A percentile compares a stretch with the other conserved stretches of the same genome.
Conservation (phyloP, 2,113 vertebrate genomes). For the Puma concolor region DNA sequence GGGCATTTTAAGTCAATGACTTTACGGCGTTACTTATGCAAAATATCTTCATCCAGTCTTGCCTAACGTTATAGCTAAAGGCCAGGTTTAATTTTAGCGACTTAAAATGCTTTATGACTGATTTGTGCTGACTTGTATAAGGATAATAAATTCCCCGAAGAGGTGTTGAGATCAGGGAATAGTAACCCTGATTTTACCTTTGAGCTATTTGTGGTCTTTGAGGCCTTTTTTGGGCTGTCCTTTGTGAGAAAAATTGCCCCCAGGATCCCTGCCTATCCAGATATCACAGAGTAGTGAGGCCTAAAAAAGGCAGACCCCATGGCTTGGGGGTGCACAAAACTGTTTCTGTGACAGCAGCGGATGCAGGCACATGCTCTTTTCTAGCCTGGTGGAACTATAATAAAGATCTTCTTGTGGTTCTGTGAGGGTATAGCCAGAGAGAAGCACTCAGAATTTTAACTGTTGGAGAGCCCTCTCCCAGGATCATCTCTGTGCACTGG, state of each 20-base stretch:
- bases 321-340: background rate
- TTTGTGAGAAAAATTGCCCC: background rate
- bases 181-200: background rate
- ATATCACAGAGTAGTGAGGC: background rate
- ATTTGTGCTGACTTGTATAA: slow-evolving; percentile 42
- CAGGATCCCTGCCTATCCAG: background rate
- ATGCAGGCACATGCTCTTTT: background rate
- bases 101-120: slow-evolving; percentile 53
- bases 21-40: slow-evolving; percentile 49
- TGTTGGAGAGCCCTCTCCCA: background rate
- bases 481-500: background rate
- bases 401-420: background rate
- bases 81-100: slow-evolving; percentile 42
- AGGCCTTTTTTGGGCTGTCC: background rate
- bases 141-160: background rate
- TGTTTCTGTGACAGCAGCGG: background rate
- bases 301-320: background rate
- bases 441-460: background rate
- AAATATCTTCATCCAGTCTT: slow-evolving; percentile 24
- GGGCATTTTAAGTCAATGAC: background rate
- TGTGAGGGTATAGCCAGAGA: background rate
- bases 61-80: slow-evolving; percentile 22
- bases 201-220: background rate
- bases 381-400: background rate
- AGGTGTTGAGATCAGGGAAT: background rate